These are phyloP conservation scores for Ametastegia equiseti DNA, from an alignment of 2,888 invertebrate genomes.

Conservation along the genomic window DNA sequence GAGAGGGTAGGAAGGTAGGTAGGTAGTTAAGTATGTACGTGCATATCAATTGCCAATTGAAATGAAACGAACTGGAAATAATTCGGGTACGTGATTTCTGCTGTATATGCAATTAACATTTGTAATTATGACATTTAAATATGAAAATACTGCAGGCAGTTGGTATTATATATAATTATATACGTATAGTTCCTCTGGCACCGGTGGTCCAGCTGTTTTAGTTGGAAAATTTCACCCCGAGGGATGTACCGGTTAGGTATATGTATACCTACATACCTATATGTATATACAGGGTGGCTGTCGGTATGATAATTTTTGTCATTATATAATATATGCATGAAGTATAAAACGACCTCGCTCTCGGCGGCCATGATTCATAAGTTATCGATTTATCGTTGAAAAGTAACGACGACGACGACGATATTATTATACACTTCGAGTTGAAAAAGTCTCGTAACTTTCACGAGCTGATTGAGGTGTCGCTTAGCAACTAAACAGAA, in stretches of 20 bases:
- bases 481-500: slow-evolving; percentile 14
- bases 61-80: background rate
- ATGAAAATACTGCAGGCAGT: too few relatives aligned
- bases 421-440: slow-evolving; percentile 20
- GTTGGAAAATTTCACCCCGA: background rate
- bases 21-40: background rate
- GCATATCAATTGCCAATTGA: background rate
- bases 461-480: slow-evolving; percentile 13
- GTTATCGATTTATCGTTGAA: slow-evolving; percentile 23
- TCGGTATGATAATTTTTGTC: background rate
- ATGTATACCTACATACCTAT: background rate
- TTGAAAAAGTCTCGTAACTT: slow-evolving; percentile 20
- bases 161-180: too few relatives aligned
- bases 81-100: background rate
- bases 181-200: too few relatives aligned
- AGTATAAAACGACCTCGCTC: background rate
- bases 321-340: slow-evolving; percentile 19
- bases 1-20: background rate
- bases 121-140: background rate
- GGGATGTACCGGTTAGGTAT: background rate
- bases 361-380: slow-evolving; percentile 16
- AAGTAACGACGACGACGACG: slow-evolving; percentile 2
- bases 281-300: background rate
- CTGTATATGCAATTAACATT: background rate
- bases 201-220: too few relatives aligned